A percentile compares a stretch with the other conserved stretches of the same genome.
These are phyloP conservation scores for Amphimedon queenslandica DNA, from an alignment of 37 sponge, comb jelly and placozoan genomes.

Conservation along the genomic window DNA sequence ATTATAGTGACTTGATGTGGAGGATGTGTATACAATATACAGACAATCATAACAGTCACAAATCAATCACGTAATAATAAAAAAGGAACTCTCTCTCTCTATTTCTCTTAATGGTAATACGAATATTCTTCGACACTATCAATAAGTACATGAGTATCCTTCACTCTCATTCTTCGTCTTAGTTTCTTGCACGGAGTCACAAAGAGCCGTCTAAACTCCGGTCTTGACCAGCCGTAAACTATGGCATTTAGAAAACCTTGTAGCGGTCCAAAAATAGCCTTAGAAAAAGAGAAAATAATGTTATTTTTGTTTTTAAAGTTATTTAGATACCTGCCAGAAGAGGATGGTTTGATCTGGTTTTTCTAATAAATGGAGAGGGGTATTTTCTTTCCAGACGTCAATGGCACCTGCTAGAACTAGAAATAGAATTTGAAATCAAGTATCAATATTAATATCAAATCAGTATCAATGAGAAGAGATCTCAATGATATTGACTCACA, in stretches of 20 bases:
- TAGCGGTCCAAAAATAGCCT: conserved; percentile 66
- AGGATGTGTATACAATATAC: not conserved
- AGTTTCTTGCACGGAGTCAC: too few relatives aligned
- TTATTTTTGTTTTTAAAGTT: not conserved
- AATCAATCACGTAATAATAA: not conserved
- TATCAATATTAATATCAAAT: too few relatives aligned
- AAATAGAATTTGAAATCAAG: not conserved
- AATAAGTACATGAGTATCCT: too few relatives aligned
- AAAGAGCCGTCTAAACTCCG: conserved; percentile 48
- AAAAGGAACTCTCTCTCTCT: too few relatives aligned
- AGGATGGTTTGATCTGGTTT: conserved; percentile 30
- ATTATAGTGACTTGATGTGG: not conserved
- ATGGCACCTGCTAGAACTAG: conserved; percentile 43
- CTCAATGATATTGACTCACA: conserved; percentile 18
- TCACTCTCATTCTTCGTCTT: too few relatives aligned
- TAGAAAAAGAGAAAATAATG: not conserved
- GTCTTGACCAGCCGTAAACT: conserved; percentile 71
- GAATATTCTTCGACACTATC: too few relatives aligned
- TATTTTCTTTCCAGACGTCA: conserved; percentile 32
- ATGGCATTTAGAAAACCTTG: conserved; percentile 73
- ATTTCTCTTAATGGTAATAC: too few relatives aligned
- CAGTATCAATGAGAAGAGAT: not conserved
- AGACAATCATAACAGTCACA: not conserved
- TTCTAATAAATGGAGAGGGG: conserved; percentile 28
- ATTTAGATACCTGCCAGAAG: conserved; percentile 49